Evolutionary conservation across 1,140 invertebrate species (phyloP).

Genomic region (Drosophila elegans): DNA sequence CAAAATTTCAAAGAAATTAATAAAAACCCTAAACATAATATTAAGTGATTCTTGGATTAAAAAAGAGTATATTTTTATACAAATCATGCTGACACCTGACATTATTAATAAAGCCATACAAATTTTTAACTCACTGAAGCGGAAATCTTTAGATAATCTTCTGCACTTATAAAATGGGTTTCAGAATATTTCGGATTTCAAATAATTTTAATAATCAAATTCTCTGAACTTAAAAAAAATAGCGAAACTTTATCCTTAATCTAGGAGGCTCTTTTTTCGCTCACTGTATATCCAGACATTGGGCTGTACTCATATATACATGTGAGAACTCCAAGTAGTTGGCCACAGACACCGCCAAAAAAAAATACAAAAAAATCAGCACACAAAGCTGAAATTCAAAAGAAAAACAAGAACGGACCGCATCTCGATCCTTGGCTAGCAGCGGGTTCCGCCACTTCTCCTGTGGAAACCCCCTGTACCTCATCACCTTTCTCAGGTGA

Average conservation of each 20-base stretch:
- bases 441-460: conserved; percentile 18
- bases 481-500: conserved; percentile 49
- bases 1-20: background rate
- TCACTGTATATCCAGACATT: conserved; percentile 7
- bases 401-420: conserved; percentile 68
- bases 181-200: too few species aligned
- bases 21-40: too few species aligned
- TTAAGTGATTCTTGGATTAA: too few species aligned
- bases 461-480: conserved; percentile 1
- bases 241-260: background rate
- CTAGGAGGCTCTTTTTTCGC: background rate
- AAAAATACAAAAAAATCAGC: conserved; percentile 27
- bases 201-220: too few species aligned
- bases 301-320: conserved; percentile 31
- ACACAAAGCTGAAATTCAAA: conserved; percentile 69
- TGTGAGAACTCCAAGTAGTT: conserved; percentile 40
- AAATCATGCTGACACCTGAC: too few species aligned
- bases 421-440: conserved; percentile 45
- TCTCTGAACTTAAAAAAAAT: background rate
- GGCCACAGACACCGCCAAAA: conserved; percentile 36
- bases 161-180: too few species aligned
- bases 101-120: too few species aligned
- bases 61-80: too few species aligned
- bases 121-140: too few species aligned
- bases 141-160: too few species aligned